phyloP scores from a whole-genome alignment of 1,140 invertebrate genomes.

The Galendromus occidentalis region DNA sequence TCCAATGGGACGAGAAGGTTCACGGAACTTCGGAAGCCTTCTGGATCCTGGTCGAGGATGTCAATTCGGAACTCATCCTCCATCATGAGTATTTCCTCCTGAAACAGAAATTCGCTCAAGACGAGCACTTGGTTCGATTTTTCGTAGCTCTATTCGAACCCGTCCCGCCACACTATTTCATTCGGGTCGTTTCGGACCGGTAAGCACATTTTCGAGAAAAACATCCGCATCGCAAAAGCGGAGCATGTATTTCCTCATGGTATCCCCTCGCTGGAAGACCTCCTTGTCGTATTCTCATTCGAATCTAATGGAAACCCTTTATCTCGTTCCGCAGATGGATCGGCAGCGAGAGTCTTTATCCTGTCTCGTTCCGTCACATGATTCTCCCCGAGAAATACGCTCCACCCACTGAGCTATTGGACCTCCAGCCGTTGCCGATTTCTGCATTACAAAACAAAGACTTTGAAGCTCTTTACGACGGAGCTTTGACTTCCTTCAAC shows the following conservation, averaged over 20 bases:
- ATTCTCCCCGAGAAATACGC: constrained; percentile 95
- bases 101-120: constrained; percentile 77
- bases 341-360: constrained; percentile 80
- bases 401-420: constrained; percentile 90
- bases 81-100: constrained; percentile 96
- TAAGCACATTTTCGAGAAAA: constrained; percentile 31
- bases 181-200: constrained; percentile 43
- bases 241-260: background rate
- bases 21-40: constrained; percentile 84
- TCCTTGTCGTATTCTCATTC: too few relatives aligned
- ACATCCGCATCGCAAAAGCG: background rate
- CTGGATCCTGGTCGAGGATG: constrained; percentile 97
- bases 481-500: constrained; percentile 84
- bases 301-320: background rate
- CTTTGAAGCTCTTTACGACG: constrained; percentile 64
- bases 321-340: constrained; percentile 47
- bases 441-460: constrained; percentile 48
- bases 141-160: constrained; percentile 98
- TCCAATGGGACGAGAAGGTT: constrained; percentile 95
- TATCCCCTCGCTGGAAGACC: too few relatives aligned
- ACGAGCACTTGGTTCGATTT: constrained; percentile 92
- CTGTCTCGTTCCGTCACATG: constrained; percentile 90
- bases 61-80: constrained; percentile 75
- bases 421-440: constrained; percentile 82
- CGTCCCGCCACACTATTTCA: constrained; percentile 90